Conservation (phyloP, 2,888 invertebrate genomes). For the Drosophila emarginata region DNA sequence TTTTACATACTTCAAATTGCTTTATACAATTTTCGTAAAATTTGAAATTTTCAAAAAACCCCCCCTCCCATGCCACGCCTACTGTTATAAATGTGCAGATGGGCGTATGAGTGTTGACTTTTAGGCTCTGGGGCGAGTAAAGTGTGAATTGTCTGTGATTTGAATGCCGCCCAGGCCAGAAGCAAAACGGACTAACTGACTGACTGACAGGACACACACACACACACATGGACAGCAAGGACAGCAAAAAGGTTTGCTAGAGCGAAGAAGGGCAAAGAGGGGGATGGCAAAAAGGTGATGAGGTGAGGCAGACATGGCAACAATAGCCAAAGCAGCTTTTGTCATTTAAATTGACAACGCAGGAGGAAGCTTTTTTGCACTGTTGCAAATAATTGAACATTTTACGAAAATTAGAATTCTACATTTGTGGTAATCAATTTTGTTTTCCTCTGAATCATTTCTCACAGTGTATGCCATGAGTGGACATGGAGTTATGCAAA, state of each 20-base stretch:
- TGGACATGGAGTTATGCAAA: conserved; percentile 48
- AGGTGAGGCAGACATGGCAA: conserved; percentile 49
- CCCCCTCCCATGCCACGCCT: conserved; percentile 11
- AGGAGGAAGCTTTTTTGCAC: background rate
- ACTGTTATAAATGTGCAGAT: conserved; percentile 38
- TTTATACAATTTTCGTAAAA: conserved; percentile 65
- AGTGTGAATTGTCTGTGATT: conserved; percentile 64
- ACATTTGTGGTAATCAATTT: background rate
- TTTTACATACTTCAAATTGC: conserved; percentile 75
- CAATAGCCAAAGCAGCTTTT: conserved; percentile 72
- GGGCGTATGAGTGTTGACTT: conserved; percentile 38
- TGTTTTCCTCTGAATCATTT: background rate
- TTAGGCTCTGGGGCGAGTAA: conserved; percentile 51
- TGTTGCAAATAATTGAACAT: background rate
- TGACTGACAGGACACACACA: background rate
- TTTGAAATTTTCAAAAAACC: conserved; percentile 57
- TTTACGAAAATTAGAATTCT: background rate
- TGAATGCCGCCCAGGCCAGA: conserved; percentile 15
- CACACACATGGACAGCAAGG: background rate
- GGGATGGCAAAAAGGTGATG: background rate
- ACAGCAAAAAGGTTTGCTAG: background rate
- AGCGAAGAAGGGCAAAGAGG: background rate
- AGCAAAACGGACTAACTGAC: conserved; percentile 6
- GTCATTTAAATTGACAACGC: conserved; percentile 71
- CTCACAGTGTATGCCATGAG: background rate